Evolutionary conservation across 2,888 invertebrate genomes (phyloP), one percentile per base, ranked within the genome.

Genomic region (Coleophora deauratella): DNA sequence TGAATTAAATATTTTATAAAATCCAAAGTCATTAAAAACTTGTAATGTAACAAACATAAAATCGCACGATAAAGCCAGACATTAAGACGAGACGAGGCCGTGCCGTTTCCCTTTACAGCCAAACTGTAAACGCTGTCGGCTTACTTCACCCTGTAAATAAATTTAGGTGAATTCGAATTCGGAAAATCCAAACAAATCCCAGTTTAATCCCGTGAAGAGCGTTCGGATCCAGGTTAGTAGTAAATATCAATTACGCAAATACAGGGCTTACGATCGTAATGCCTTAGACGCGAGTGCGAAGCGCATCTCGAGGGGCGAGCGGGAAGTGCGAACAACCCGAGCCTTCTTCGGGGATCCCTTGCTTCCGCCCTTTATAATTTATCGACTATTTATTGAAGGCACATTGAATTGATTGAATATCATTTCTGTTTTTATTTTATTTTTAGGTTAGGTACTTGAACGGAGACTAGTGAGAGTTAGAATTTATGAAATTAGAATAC

Each of bases 161-260:
- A 78, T 79, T 72, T 70, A 69, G 74, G 75, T 68, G 71, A 75
- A 73, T 73, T 68, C 67, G 59, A 67, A 66, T 67, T 66, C 70
- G 63, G 70, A 60, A 72, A 72, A 78, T 78, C 76, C 74, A 56
- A 66, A 74, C 78, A 81, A 79, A 84, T 84, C 74, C 72, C 58
- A 59, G 49, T 63, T 71, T 82, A 84, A 82, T 82, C 77, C 69
- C 55, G 63, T 52, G 59, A 64, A 76, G 67, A 76, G 78, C 76
- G 64, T 65, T 67, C 57, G 70, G 72, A 78, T 80, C 77, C 81
- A 79, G 79, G 85, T 84, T 82, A 84, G 80, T 79, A 70, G 85
- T 84, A 84, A 84, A 84, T 84, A 84, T 84, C 84, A 80, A 84
- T 84, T 84, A 84, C 82, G 74, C 69, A 77, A 80, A 84, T 73